Base-by-base conservation (phyloP, 2,113 vertebrate genomes). In the Rhegmatorhina hoffmannsi region DNA sequence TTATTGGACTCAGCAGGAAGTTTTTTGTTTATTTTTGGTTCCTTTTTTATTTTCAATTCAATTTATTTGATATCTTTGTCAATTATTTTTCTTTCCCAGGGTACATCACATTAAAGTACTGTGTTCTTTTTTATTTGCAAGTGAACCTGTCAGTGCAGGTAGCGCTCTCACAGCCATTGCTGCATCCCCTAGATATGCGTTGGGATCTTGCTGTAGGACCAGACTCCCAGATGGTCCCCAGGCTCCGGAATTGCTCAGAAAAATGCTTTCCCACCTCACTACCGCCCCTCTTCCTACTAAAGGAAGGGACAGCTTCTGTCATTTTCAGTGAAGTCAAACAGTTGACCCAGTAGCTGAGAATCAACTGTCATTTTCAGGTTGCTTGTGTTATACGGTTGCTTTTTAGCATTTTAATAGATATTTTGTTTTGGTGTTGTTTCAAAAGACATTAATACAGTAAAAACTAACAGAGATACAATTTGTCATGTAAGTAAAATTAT, bases 21-120 rank as follows among this genome's bases (percentile, higher is more conserved):
- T 58, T 55, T 25, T 60, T 18, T 0, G 0, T 60, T 52, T 46
- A 0, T 6, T 29, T 64, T 55, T n/a, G 2, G 1, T 40, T 52
- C 1, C 1, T 34, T 56, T 36, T 64, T 15, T 34, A 15, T 8
- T 31, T 2, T 31, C 1, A 28, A 46, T 53, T 79, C 13, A 2
- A 6, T 67, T 89, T 2, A 1, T 67, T 23, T 79, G 17, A 2
- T 67, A 10, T 13, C 20, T 89, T 56, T 4, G 1, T 31, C 26
- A 33, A 2, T 72, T 87, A 15, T 64, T 86, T 74, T 80, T 89
- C 16, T 68, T 85, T 55, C 24, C 3, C 1, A 2, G 34, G 28
- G 2, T 74, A 29, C 1, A 2, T 38, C 52, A 55, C 3, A 4
- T 90, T 91, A 43, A 83, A 80, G 15, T 80, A 26, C 47, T 38